Base-by-base conservation (phyloP, 2,888 invertebrate species). In the Listrodromus nycthemerus region DNA sequence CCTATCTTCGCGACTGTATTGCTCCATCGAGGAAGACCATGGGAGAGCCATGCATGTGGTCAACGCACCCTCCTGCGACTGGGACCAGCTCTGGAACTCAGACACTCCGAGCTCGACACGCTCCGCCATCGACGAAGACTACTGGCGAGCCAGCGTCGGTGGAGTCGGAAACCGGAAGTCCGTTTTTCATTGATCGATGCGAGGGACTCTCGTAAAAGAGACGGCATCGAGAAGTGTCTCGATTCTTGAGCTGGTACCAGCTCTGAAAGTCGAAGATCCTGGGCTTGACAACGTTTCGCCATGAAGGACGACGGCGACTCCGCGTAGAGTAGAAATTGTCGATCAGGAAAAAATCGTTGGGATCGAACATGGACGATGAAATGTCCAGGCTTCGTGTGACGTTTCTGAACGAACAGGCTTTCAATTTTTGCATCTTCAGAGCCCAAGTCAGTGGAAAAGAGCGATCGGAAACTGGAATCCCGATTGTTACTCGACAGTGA, bases 1-100 rank as follows among this genome's bases (percentile, higher is more conserved):
- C 30, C 73, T 24, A 50, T 69, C 41, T 52, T 45, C 45, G 30
- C 41, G 55, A 58, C 58, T 4, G 58, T 10, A 37, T 37, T 37
- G 37, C 10, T 37, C 58, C 13, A 27, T 58, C 24, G 27, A n/a
- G 30, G 27, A 61, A 30, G 27, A 61, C 58, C 58, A 61, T 61
- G 16, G 30, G 58, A 27, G 6, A n/a, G n/a, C 24, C n/a, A n/a
- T 48, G 48, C n/a, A 48, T 48, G n/a, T 16, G 58, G 27, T 27
- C 13, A 61, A 37, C 37, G 10, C 37, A 37, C 5, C 37, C 37
- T 5, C 8, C 8, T 37, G 37, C 37, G 37, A 5, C 16, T 13
- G 4, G 41, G 4, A 41, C 16, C 2, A 41, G 41, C 16, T 16
- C 41, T 4, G 41, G 16, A 41, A 41, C 41, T 41, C 41, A 13